phyloP scores from a whole-genome alignment of 1,140 invertebrate species.

The Zaprionus lachaisei region DNA sequence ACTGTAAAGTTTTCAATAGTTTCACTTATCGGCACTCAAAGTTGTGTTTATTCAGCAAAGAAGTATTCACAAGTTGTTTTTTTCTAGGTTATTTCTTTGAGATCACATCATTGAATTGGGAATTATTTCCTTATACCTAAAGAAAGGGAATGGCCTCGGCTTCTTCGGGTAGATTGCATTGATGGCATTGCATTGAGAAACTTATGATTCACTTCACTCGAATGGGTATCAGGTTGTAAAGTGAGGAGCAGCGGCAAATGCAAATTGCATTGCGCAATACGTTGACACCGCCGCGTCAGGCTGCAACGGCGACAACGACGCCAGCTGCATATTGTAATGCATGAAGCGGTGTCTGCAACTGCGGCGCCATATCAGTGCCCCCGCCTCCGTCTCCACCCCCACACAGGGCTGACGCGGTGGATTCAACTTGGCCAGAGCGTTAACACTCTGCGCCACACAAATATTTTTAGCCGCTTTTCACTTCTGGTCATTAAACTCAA shows the following conservation, averaged over 20 bases:
- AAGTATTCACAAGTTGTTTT: no score
- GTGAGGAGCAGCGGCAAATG: conserved; percentile 6
- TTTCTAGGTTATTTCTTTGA: background rate
- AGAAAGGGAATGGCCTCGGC: background rate
- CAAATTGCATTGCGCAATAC: conserved; percentile 33
- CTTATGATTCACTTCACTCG: conserved; percentile 36
- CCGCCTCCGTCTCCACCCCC: conserved; percentile 18
- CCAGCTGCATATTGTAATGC: conserved; percentile 55
- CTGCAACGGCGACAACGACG: conserved; percentile 18
- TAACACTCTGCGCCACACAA: conserved; percentile 44
- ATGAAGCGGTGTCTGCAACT: conserved; percentile 42
- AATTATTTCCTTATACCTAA: background rate
- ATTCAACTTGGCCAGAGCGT: conserved; percentile 3
- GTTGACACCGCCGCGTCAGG: conserved; percentile 9
- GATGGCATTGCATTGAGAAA: background rate
- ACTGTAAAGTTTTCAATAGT: background rate
- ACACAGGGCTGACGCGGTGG: background rate
- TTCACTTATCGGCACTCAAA: background rate
- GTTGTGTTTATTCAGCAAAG: background rate
- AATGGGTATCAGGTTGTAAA: conserved; percentile 24
- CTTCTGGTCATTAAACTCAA: conserved; percentile 73
- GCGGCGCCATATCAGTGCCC: conserved; percentile 40
- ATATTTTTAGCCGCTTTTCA: conserved; percentile 73
- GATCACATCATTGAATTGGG: background rate
- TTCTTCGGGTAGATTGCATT: background rate